These are phyloP conservation scores for Pomatorhinus ruficollis DNA, from an alignment of 2,113 vertebrate species.

Conservation along the genomic window DNA sequence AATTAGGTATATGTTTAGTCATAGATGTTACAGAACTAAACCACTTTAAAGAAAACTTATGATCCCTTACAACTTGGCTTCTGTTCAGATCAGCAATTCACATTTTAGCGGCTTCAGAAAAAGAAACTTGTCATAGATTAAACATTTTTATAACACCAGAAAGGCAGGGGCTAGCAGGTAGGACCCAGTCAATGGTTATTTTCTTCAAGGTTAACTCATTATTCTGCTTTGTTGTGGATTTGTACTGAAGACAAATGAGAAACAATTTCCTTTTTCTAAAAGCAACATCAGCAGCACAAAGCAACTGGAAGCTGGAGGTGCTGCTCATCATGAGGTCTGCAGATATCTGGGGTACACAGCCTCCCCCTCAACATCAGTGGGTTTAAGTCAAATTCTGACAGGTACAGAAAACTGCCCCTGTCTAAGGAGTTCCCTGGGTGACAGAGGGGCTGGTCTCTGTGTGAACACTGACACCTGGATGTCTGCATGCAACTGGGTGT, in stretches of 20 bases:
- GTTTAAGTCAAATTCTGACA: not conserved
- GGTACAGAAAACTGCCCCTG: not conserved
- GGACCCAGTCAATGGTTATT: not conserved
- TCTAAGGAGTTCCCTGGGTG: too few species aligned
- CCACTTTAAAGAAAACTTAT: not conserved
- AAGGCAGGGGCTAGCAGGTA: not conserved
- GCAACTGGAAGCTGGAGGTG: not conserved
- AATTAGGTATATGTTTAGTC: not conserved
- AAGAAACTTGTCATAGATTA: not conserved
- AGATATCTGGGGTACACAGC: fast-evolving
- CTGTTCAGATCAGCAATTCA: not conserved
- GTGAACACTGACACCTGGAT: not conserved
- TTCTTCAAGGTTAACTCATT: not conserved
- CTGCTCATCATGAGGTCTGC: not conserved
- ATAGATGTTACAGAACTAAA: not conserved
- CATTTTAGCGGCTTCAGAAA: not conserved
- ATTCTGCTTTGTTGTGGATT: not conserved
- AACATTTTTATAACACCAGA: not conserved
- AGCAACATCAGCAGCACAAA: not conserved
- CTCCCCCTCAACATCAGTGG: fast-evolving
- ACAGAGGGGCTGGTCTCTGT: not conserved
- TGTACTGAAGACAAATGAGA: not conserved
- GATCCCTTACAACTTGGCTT: not conserved
- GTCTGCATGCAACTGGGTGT: fast-evolving
- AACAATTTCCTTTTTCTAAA: not conserved